Percentiles rank a stretch among this genome's conserved stretches.
phyloP scores from a whole-genome alignment of 1,140 invertebrate species.

The Drosophila micromelanica region DNA sequence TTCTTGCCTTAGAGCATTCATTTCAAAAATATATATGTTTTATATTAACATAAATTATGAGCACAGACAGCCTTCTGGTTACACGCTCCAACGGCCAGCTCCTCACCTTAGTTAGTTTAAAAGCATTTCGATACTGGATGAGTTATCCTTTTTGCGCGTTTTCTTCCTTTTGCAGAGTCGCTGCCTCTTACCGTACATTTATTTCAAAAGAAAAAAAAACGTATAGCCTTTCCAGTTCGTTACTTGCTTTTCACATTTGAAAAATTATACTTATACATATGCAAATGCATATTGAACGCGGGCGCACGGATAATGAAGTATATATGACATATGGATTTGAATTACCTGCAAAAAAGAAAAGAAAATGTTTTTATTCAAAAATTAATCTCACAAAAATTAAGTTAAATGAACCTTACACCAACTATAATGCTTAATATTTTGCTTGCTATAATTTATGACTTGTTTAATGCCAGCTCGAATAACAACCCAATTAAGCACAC shows the following conservation, averaged over 20 bases:
- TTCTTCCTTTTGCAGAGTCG: constrained; percentile 56
- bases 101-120: constrained; percentile 58
- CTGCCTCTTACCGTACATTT: constrained; percentile 63
- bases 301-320: constrained; percentile 3
- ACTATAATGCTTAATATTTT: too few relatives aligned
- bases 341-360: constrained; percentile 17
- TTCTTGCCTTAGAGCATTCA: background rate
- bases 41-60: background rate
- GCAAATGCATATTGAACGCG: background rate
- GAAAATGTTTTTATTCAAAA: background rate
- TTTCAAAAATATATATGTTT: background rate
- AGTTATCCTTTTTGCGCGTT: constrained; percentile 61
- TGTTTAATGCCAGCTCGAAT: constrained; percentile 16
- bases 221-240: constrained; percentile 46
- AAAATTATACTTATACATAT: constrained; percentile 2
- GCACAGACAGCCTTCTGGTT: background rate
- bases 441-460: too few relatives aligned
- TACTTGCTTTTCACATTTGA: constrained; percentile 14
- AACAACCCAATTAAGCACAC: constrained; percentile 66
- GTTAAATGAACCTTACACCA: too few relatives aligned
- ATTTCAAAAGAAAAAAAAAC: constrained; percentile 59
- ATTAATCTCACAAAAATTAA: too few relatives aligned
- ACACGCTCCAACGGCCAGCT: constrained; percentile 5
- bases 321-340: constrained; percentile 7
- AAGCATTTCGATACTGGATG: constrained; percentile 49